Evolutionary conservation across 2,113 vertebrate genomes (phyloP).

Genomic region (Canis aureus): DNA sequence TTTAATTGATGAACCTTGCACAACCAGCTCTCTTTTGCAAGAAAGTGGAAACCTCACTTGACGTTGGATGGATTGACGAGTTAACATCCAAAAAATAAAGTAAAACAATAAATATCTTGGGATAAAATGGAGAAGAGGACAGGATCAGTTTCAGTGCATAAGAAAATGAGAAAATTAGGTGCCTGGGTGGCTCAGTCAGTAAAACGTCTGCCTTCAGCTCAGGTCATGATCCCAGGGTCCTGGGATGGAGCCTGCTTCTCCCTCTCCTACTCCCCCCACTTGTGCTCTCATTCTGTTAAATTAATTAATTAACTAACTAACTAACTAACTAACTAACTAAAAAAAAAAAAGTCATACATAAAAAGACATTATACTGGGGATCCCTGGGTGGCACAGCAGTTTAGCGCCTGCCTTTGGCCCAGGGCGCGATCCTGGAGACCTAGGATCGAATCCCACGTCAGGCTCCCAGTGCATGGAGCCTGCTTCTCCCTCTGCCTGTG

Average conservation of each 20-base stretch:
- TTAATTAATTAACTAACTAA: background rate
- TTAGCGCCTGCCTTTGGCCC: no score
- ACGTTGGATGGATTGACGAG: background rate
- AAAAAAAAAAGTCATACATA: background rate
- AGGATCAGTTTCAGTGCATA: background rate
- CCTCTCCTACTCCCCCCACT: background rate
- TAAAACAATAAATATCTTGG: conserved; percentile 41
- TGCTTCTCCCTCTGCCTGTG: no score
- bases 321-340: background rate
- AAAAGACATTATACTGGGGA: background rate
- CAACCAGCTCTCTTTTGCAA: background rate
- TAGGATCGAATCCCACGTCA: no score
- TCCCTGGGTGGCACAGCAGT: no score
- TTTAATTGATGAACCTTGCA: background rate
- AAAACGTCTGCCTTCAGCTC: background rate
- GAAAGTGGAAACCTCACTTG: background rate
- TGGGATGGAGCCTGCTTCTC: background rate
- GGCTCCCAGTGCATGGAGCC: no score
- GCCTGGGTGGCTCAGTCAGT: background rate
- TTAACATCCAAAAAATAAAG: background rate
- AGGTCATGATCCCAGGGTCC: background rate
- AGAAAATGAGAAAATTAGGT: background rate
- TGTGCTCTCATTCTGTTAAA: background rate
- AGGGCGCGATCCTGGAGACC: no score
- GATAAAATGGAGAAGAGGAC: conserved; percentile 15